phyloP scores from a whole-genome alignment of 2,888 invertebrate species.

The Andrena marginata region DNA sequence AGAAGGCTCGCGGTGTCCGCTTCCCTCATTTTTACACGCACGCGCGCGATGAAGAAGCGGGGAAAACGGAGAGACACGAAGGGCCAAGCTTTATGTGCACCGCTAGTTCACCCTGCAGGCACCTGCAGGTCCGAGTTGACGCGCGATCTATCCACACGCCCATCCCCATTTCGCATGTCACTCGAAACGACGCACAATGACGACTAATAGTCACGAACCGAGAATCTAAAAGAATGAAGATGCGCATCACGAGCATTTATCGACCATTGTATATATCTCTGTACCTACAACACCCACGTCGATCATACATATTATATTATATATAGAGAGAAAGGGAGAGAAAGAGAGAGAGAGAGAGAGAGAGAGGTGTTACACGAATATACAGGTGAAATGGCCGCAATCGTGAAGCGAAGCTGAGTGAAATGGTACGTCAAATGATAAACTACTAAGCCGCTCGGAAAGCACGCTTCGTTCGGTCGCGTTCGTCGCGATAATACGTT shows the following conservation, averaged over 20 bases:
- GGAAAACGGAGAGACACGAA: conserved; percentile 1
- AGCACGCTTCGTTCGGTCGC: neutral
- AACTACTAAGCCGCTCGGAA: neutral
- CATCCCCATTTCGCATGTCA: conserved; percentile 25
- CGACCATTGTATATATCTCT: conserved; percentile 54
- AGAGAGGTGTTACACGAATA: conserved; percentile 27
- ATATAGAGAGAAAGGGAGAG: neutral
- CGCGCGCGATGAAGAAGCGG: neutral
- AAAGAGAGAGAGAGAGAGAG: neutral
- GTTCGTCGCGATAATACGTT: neutral
- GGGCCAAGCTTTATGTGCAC: neutral
- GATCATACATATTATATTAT: conserved; percentile 33
- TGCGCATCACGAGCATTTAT: conserved; percentile 34
- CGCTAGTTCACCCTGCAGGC: no score
- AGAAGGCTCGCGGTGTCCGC: neutral
- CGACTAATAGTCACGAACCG: conserved; percentile 37
- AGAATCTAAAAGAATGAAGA: neutral
- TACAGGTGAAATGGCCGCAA: conserved; percentile 23
- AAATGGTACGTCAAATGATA: conserved; percentile 12
- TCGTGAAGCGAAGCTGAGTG: conserved; percentile 23
- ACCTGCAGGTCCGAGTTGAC: conserved; percentile 10
- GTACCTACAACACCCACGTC: conserved; percentile 40
- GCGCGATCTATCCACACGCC: conserved; percentile 19
- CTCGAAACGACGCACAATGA: conserved; percentile 57
- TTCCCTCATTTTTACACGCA: neutral